Evolutionary conservation across 2,797 vertebrate genomes (phyloP).

Genomic region (Agapornis canus): DNA sequence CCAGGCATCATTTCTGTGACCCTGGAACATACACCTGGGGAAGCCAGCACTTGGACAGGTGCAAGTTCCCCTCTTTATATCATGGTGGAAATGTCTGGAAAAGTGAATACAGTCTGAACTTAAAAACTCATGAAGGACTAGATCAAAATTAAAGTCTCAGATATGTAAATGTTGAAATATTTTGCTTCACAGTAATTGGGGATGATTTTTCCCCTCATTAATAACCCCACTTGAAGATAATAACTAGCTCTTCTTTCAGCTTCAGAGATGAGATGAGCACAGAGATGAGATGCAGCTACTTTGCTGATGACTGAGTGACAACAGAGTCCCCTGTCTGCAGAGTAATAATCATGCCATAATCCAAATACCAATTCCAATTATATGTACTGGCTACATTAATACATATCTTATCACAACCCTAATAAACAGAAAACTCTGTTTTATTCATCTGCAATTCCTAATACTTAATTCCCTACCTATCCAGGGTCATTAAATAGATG

Average conservation of each 20-base stretch:
- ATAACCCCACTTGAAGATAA: constrained; percentile 67
- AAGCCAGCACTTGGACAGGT: background rate
- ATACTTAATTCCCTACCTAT: constrained; percentile 49
- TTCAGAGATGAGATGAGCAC: constrained; percentile 42
- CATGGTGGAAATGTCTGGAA: background rate
- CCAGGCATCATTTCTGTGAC: background rate
- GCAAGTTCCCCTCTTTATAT: fast-evolving
- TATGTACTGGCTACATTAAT: background rate
- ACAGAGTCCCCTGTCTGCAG: background rate
- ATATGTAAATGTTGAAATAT: constrained; percentile 65
- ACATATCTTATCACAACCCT: background rate
- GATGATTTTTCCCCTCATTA: constrained; percentile 64
- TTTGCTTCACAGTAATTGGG: constrained; percentile 61
- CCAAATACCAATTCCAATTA: constrained; percentile 48
- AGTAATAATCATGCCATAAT: constrained; percentile 42
- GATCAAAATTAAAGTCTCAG: constrained; percentile 52
- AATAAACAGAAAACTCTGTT: background rate
- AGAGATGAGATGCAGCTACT: constrained; percentile 15
- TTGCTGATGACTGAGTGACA: constrained; percentile 49
- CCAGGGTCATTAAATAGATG: constrained; percentile 47
- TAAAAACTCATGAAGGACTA: constrained; percentile 3
- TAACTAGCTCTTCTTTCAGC: constrained; percentile 63
- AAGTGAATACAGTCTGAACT: background rate
- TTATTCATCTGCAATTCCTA: constrained; percentile 22
- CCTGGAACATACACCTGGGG: background rate